These are phyloP conservation scores for Limonius californicus DNA, from an alignment of 1,140 invertebrate genomes.

Conservation along the genomic window DNA sequence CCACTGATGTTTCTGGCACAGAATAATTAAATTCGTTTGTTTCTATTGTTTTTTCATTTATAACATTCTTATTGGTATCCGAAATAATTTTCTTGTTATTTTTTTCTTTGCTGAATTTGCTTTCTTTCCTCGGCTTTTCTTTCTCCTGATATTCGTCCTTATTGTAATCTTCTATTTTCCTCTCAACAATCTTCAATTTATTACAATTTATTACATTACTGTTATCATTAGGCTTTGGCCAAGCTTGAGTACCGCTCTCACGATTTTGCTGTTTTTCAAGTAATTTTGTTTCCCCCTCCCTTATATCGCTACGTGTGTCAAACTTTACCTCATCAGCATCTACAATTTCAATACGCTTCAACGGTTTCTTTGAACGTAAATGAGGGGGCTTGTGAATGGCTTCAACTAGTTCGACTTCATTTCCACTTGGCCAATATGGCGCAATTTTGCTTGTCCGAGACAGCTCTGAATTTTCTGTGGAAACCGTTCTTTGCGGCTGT, in stretches of 20 bases:
- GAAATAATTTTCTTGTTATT: constrained; percentile 27
- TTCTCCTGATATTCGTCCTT: background rate
- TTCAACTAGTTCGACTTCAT: constrained; percentile 33
- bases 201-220: constrained; percentile 27
- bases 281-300: background rate
- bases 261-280: too few relatives aligned
- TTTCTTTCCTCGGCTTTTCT: background rate
- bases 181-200: constrained; percentile 33
- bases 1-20: constrained; percentile 36
- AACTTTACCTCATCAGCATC: constrained; percentile 28
- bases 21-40: constrained; percentile 19
- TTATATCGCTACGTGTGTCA: background rate
- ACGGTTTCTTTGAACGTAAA: constrained; percentile 37
- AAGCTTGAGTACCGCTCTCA: constrained; percentile 17
- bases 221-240: constrained; percentile 10
- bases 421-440: constrained; percentile 19
- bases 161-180: constrained; percentile 20
- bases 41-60: too few relatives aligned
- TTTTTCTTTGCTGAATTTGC: background rate
- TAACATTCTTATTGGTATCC: constrained; percentile 21
- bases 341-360: constrained; percentile 36
- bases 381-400: constrained; percentile 38
- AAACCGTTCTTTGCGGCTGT: background rate
- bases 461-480: background rate
- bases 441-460: background rate